Percentiles rank a stretch among this genome's conserved stretches.
Conservation (phyloP, 2,888 invertebrate genomes). For the Junonia oenone region DNA sequence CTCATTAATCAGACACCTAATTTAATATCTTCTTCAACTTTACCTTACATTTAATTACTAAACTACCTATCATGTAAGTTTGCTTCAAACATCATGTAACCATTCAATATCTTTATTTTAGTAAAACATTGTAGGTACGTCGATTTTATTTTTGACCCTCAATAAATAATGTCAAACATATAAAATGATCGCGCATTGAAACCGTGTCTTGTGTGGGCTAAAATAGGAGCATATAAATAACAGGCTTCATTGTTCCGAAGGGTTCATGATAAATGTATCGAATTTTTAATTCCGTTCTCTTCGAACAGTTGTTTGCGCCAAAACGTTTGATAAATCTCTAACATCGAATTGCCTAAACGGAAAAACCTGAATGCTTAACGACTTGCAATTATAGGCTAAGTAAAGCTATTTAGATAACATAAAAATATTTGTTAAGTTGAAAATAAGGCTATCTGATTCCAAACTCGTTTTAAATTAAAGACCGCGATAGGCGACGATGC, state of each 20-base stretch:
- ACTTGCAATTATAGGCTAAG: slow-evolving; percentile 9
- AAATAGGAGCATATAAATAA: slow-evolving; percentile 59
- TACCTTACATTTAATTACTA: too few relatives aligned
- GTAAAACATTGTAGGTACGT: not conserved
- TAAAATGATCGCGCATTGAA: slow-evolving; percentile 57
- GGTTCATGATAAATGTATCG: slow-evolving; percentile 58
- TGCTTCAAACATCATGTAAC: not conserved
- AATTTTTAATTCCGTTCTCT: slow-evolving; percentile 45
- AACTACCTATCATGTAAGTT: too few relatives aligned
- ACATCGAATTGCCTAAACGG: not conserved
- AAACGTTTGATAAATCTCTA: not conserved
- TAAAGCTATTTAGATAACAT: slow-evolving; percentile 16
- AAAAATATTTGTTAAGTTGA: slow-evolving; percentile 17
- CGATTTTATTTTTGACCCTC: not conserved
- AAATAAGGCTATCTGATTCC: slow-evolving; percentile 18
- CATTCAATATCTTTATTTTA: not conserved
- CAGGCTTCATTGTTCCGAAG: slow-evolving; percentile 57
- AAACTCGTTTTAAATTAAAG: slow-evolving; percentile 23
- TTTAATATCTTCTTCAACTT: not conserved
- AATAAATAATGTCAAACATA: slow-evolving; percentile 52
- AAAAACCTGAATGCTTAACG: slow-evolving; percentile 5
- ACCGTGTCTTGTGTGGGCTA: slow-evolving; percentile 58
- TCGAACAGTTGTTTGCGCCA: slow-evolving; percentile 22
- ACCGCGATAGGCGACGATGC: slow-evolving; percentile 3
- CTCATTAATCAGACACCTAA: not conserved